Conservation (phyloP, 2,797 vertebrate genomes). For the Telmatherina bonti region DNA sequence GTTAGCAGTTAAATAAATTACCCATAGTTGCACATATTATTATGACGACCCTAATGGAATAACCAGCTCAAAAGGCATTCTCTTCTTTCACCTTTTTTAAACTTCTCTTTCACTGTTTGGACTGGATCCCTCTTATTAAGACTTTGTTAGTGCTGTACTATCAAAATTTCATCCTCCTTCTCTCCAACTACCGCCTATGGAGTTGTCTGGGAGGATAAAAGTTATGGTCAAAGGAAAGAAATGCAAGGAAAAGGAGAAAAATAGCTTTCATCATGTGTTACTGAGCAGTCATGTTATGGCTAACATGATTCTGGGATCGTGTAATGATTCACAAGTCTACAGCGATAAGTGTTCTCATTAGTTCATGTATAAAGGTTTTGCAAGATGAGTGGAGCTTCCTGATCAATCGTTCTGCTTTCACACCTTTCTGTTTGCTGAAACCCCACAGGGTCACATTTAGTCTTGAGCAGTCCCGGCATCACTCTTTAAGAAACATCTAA, state of each 20-base stretch:
- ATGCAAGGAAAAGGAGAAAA: slow-evolving; percentile 26
- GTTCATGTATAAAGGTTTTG: slow-evolving; percentile 21
- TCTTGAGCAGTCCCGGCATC: slow-evolving; percentile 6
- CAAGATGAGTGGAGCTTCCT: slow-evolving; percentile 17
- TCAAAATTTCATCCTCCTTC: slow-evolving; percentile 61
- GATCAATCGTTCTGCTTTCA: slow-evolving; percentile 28
- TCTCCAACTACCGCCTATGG: slow-evolving; percentile 43
- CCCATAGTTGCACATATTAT: slow-evolving; percentile 69
- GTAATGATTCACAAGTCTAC: slow-evolving; percentile 21
- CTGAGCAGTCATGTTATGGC: slow-evolving; percentile 16
- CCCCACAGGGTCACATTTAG: slow-evolving; percentile 23
- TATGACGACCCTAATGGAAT: slow-evolving; percentile 82
- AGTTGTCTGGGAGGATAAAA: slow-evolving; percentile 41
- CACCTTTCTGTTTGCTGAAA: slow-evolving; percentile 5
- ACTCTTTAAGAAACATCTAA: slow-evolving; percentile 12
- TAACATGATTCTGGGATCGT: slow-evolving; percentile 12
- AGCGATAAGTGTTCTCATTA: slow-evolving; percentile 38
- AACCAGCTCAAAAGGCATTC: slow-evolving; percentile 63
- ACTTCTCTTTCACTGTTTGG: slow-evolving; percentile 55
- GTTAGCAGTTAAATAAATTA: slow-evolving; percentile 78
- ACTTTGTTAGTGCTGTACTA: slow-evolving; percentile 64
- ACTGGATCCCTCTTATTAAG: slow-evolving; percentile 66
- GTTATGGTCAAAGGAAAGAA: slow-evolving; percentile 51
- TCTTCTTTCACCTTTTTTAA: slow-evolving; percentile 35
- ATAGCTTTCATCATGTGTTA: slow-evolving; percentile 45